Evolutionary conservation across 2,797 vertebrate genomes (phyloP).

Genomic region (Adelosebastes latens): DNA sequence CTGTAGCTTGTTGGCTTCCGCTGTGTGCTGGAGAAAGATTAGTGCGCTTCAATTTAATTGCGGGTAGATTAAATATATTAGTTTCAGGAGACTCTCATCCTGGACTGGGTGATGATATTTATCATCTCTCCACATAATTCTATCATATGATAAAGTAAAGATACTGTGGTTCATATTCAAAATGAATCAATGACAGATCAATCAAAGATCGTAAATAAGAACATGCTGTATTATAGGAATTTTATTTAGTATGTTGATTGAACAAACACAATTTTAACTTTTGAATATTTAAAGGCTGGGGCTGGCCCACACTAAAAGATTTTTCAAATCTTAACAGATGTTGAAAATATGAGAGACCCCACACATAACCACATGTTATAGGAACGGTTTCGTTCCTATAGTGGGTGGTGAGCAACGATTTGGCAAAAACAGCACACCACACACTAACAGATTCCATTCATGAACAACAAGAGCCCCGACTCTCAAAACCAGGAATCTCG

Average conservation of each 20-base stretch:
- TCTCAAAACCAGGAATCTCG: too few species aligned
- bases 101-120: neutral
- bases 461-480: too few species aligned
- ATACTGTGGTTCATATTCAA: neutral
- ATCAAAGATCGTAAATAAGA: neutral
- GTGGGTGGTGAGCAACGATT: too few species aligned
- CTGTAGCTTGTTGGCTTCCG: slow-evolving; percentile 19
- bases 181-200: neutral
- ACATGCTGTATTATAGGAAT: neutral
- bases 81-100: neutral
- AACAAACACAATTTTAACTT: neutral
- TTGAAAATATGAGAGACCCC: too few species aligned
- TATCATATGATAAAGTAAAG: too few species aligned
- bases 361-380: too few species aligned
- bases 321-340: too few species aligned
- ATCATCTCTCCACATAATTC: neutral
- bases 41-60: neutral
- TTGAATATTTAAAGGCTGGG: too few species aligned
- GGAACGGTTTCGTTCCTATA: too few species aligned
- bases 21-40: neutral
- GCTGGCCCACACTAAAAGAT: too few species aligned
- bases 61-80: neutral
- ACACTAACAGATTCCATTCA: too few species aligned
- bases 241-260: neutral
- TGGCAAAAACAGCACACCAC: too few species aligned